Evolutionary conservation across 2,797 vertebrate species (phyloP), one percentile per base, ranked within the genome.

Genomic region (Arvicola amphibius): DNA sequence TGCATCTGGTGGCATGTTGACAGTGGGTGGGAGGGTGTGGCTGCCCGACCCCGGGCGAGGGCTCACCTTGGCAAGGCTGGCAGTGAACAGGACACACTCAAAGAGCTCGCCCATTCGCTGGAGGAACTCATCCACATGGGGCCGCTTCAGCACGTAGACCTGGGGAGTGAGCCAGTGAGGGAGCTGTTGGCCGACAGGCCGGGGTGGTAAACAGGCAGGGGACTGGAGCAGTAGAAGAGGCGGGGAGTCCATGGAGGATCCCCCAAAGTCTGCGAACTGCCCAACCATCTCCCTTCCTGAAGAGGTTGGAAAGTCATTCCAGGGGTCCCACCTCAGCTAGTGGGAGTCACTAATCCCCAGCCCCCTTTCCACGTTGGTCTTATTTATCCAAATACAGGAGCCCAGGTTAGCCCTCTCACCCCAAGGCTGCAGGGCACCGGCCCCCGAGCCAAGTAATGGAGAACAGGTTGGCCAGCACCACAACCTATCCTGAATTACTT

Each of bases 401-500:
- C 95, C 95, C 40, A 34, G 37, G 91, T 80, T 76, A 76, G 86
- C 90, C 96, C 93, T 95, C 96, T 98, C 63, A 95, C 96, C 97
- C 96, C 94, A 88, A 95, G 69, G 97, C 88, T 94, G 98, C 5
- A 16, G 93, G 43, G 25, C 96, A 98, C 98, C 96, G 61, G 98
- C 98, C 99, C 99, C 99, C 98, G 99, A 99, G 98, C 99, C 99
- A 99, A 99, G 99, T 99, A 98, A 99, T 99, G 99, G 97, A 97
- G 99, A 99, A 99, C 99, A 99, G 99, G 99, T 99, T 99, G 99
- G 96, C 99, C 98, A 98, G 98, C 97, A 98, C 85, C 99, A 99
- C 99, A 99, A 99, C 99, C 99, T 99, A 99, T 99, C 99, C 99
- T 99, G 99, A 99, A 99, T 99, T 99, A 99, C 99, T 99, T 99